These are phyloP conservation scores for Ceratosolen fusciceps DNA, from an alignment of 1,140 invertebrate species.

Conservation along the genomic window DNA sequence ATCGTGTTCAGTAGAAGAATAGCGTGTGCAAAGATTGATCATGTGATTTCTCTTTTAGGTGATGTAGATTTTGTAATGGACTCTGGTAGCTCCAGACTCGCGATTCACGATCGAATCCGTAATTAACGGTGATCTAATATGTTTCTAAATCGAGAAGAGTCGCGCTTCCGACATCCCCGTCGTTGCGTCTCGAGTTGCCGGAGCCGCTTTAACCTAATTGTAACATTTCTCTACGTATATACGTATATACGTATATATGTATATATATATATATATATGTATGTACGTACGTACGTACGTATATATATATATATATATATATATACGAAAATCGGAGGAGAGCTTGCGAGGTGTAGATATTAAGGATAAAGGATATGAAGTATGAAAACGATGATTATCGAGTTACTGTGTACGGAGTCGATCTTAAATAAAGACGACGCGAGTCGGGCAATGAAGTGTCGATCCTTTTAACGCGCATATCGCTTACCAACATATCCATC, in stretches of 20 bases:
- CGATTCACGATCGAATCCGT: no score
- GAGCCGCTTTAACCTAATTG: no score
- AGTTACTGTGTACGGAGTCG: slow-evolving; percentile 20
- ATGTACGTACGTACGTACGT: no score
- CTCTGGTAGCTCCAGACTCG: no score
- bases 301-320: no score
- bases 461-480: slow-evolving; percentile 57
- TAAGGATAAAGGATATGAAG: slow-evolving; percentile 14
- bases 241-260: no score
- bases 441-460: slow-evolving; percentile 29
- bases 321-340: neutral
- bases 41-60: neutral
- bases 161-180: no score
- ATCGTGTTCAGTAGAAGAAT: neutral
- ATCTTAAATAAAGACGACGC: slow-evolving; percentile 18
- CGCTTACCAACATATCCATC: slow-evolving; percentile 67
- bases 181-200: no score
- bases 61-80: neutral
- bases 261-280: no score
- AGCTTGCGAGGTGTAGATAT: neutral
- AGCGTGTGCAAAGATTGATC: neutral
- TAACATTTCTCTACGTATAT: no score
- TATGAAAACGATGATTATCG: neutral
- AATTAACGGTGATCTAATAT: no score
- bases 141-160: no score